A percentile compares a stretch with the other conserved stretches of the same genome.
These are phyloP conservation scores for Chaetops frenatus DNA, from an alignment of 2,113 vertebrate genomes.

Conservation along the genomic window DNA sequence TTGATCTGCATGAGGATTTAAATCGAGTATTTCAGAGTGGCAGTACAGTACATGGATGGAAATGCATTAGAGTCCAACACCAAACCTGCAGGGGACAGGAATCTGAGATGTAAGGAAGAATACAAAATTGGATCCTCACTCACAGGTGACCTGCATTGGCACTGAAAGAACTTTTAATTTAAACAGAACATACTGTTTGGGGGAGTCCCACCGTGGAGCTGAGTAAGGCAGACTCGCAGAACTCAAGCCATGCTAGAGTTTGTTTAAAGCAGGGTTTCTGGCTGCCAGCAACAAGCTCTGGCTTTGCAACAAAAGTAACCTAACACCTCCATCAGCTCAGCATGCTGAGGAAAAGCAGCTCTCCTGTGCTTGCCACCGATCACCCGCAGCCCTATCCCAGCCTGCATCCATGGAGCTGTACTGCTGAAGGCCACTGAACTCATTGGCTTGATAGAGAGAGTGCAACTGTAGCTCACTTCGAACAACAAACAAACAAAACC, in stretches of 20 bases:
- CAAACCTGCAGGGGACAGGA: accelerated
- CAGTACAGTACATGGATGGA: background rate
- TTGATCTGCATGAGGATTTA: background rate
- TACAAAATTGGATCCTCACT: background rate
- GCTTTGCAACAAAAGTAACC: background rate
- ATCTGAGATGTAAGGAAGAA: accelerated
- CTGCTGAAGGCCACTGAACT: background rate
- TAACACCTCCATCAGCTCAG: too few relatives aligned
- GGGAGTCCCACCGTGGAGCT: accelerated
- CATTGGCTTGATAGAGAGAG: background rate
- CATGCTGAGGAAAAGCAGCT: accelerated
- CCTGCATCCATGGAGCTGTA: background rate
- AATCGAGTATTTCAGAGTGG: background rate
- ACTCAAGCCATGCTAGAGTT: background rate
- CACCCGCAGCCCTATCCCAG: background rate
- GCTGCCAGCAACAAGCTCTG: background rate
- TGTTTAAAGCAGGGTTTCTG: background rate
- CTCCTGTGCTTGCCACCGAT: background rate
- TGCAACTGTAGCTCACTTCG: background rate
- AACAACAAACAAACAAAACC: accelerated
- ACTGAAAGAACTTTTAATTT: background rate
- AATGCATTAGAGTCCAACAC: background rate
- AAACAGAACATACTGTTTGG: background rate
- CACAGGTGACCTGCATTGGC: background rate
- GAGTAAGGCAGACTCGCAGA: background rate